Conservation (phyloP, 2,888 invertebrate species). For the Agrilus biguttatus region DNA sequence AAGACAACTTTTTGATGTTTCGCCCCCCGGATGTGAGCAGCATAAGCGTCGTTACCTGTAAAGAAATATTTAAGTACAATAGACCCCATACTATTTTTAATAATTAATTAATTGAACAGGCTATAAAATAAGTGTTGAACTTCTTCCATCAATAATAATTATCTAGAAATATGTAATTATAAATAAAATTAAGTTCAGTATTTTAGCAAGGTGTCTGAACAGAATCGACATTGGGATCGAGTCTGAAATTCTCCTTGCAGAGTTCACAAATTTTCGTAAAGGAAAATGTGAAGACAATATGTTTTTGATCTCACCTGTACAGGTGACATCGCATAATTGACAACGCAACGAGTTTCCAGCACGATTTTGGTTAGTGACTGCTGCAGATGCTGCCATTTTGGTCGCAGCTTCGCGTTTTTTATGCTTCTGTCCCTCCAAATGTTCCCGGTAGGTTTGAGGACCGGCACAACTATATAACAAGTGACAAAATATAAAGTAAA, state of each 20-base stretch:
- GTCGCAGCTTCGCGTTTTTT: slow-evolving; percentile 92
- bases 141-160: background rate
- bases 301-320: slow-evolving; percentile 53
- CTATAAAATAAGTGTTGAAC: too few species aligned
- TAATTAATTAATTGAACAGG: too few species aligned
- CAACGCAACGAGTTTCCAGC: slow-evolving; percentile 69
- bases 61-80: background rate
- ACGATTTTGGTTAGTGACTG: slow-evolving; percentile 46
- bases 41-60: slow-evolving; percentile 91
- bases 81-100: too few species aligned
- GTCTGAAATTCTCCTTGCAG: slow-evolving; percentile 14
- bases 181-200: slow-evolving; percentile 2
- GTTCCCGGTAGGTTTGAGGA: slow-evolving; percentile 75
- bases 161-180: background rate
- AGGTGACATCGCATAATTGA: slow-evolving; percentile 96
- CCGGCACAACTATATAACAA: slow-evolving; percentile 24
- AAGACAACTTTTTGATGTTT: slow-evolving; percentile 98
- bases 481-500: background rate
- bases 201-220: slow-evolving; percentile 15
- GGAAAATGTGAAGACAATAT: too few species aligned
- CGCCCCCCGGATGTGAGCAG: slow-evolving; percentile 92
- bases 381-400: slow-evolving; percentile 52
- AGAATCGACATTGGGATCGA: slow-evolving; percentile 6
- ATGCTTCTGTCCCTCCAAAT: slow-evolving; percentile 96
- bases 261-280: slow-evolving; percentile 1